phyloP scores from a whole-genome alignment of 2,888 invertebrate species.

The Drosophila mercatorum region DNA sequence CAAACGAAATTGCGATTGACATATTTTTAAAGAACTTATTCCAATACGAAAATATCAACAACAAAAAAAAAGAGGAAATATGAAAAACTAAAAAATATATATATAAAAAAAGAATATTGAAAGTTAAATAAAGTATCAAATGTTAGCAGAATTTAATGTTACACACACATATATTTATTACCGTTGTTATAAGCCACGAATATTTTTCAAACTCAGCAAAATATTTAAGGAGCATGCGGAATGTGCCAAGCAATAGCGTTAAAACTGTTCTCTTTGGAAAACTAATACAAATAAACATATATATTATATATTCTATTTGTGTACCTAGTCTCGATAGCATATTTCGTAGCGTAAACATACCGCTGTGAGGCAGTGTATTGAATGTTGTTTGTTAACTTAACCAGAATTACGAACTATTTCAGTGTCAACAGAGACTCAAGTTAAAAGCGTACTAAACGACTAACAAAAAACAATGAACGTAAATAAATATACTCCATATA shows the following conservation, averaged over 20 bases:
- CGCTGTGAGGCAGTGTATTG: constrained; percentile 22
- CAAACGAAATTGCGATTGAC: constrained; percentile 3
- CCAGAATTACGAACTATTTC: constrained; percentile 18
- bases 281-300: constrained; percentile 12
- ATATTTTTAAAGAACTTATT: constrained; percentile 29
- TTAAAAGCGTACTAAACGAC: constrained; percentile 1
- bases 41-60: constrained; percentile 22
- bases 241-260: constrained; percentile 53
- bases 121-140: constrained; percentile 13
- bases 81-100: not conserved
- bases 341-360: constrained; percentile 3
- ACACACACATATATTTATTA: constrained; percentile 24
- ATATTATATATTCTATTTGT: constrained; percentile 20
- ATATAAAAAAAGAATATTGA: not conserved
- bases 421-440: constrained; percentile 14
- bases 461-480: not conserved
- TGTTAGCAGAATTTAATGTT: constrained; percentile 33
- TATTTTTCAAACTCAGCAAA: constrained; percentile 8
- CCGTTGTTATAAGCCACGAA: constrained; percentile 24
- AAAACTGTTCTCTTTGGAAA: constrained; percentile 3
- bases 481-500: constrained; percentile 19
- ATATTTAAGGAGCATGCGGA: constrained; percentile 28
- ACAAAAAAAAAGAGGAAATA: not conserved
- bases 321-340: not conserved
- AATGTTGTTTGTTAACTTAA: constrained; percentile 38